Evolutionary conservation across 2,888 invertebrate genomes (phyloP), one percentile per base, ranked within the genome.

Genomic region (Charanyca ferruginea): DNA sequence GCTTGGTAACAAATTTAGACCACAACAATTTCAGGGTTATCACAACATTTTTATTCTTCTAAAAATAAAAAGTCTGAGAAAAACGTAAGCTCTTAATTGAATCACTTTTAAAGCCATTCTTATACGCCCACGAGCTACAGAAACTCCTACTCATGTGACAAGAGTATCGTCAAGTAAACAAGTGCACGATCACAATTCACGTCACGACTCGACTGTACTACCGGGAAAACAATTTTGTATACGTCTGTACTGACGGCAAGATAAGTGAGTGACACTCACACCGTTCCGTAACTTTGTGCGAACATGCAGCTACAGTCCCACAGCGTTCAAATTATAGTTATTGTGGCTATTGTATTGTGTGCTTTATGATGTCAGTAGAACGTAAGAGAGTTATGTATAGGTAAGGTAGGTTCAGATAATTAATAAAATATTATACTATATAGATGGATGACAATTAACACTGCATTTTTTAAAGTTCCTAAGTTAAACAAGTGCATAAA

Each of bases 211-310:
- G 64, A 71, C 81, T 80, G 72, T 80, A 81, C 75, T 81, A 77
- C 73, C 73, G 78, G 81, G 83, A 83, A 87, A 90, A 89, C 88
- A 87, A 89, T 89, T 88, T 88, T 84, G 86, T 88, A 81, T 87
- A 80, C 80, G 81, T 85, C 88, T 86, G 85, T 86, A 86, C 83
- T 83, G 84, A 85, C 87, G 83, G 75, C 52, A 73, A 71, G 66
- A 78, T 80, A 79, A 78, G 76, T 77, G 75, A 73, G 73, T 69
- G 63, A 69, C 58, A 58, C 63, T 87, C 63, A 81, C 79, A 81
- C 81, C 73, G 79, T 51, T 63, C 42, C 72, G 73, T 79, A 76
- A 73, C 64, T 23, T 53, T 16, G 32, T 41, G 7, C 16, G 38
- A 38, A 38, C 38, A 5, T 38, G 38, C 16, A 16, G 16, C 13